Base-by-base conservation (phyloP, 2,113 vertebrate species). In the Penelope pileata region DNA sequence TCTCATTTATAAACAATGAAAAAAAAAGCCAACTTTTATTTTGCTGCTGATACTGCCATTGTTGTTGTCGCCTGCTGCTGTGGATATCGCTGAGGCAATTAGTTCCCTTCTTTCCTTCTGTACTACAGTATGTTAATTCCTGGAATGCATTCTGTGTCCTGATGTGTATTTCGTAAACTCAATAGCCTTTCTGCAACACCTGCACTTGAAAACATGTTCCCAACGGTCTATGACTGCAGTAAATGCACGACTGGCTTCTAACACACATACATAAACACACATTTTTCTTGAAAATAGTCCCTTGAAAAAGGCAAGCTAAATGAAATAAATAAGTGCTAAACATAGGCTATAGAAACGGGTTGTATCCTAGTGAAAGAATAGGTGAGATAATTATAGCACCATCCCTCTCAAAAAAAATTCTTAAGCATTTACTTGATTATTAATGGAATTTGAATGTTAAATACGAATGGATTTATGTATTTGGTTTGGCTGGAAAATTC, bases 1-100 rank as follows among this genome's bases (percentile, higher is more conserved):
- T 96, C 97, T 95, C 95, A 96, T 97, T 97, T 98, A 96, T 97
- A 97, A 97, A 96, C 42, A 88, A 60, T 86, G 79, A 56, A 19
- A 4, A 38, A 91, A 97, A 95, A 95, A 89, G 54, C 34, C 85
- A 83, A 30, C 32, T 29, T 32, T 56, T 91, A 79, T 91, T 96
- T 95, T 97, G 89, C 94, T 97, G 97, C 93, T 94, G 95, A 88
- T 97, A 21, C 85, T 75, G 94, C 93, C 89, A 48, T 78, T 94
- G 89, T 92, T 97, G 94, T 95, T 96, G 81, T 67, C 91, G 86
- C 97, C 97, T 97, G 97, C 97, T 98, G 98, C 86, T 97, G 4
- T 93, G 96, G 92, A 88, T 97, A 58, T 91, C 96, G 83, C 97
- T 90, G 94, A 97, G 97, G 96, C 96, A 93, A 86, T 97, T 95